Base-by-base conservation (phyloP, 2,113 vertebrate genomes). In the Pogona vitticeps region DNA sequence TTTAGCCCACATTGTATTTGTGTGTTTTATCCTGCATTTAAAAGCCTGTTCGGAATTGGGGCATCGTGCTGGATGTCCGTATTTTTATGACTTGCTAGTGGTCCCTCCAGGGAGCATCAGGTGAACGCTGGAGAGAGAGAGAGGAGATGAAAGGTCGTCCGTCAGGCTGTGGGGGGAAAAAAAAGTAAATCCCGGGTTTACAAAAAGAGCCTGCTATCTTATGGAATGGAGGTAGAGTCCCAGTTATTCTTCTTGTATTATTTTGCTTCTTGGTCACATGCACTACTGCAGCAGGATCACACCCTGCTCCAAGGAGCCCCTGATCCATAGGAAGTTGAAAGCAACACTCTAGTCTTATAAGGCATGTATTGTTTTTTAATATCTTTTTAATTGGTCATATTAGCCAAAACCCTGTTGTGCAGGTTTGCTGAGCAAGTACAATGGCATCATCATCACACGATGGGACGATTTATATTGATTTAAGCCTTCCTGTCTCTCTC, bases 1-100 rank as follows among this genome's bases (percentile, higher is more conserved):
- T 88, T 91, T 85, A 68, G 91, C 65, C 46, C 6, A 46, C 2
- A 0, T 20, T 91, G 61, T n/a, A 75, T 90, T 93, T 90, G 90
- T 77, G 70, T 90, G 76, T 21, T 42, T 17, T 52, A 52, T 72
- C 75, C 83, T 65, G 3, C 1, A 38, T 88, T 83, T 33, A 0
- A 46, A 92, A 76, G 75, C 46, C 77, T 75, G 2, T 14, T 21
- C 46, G 78, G 56, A 26, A 67, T 23, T 61, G 5, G 65, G 68
- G 82, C 21, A 12, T 68, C 83, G 56, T 3, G 59, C 21, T 21
- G 42, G 81, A 80, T 76, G 20, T 1, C 36, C 38, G 89, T 28
- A 7, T 80, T 68, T 3, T 13, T 82, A 52, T 40, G 68, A 75
- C 40, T 86, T 86, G 58, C 56, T 68, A 76, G 52, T 38, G 3